Base-by-base conservation (phyloP, 2,888 invertebrate genomes). In the Idaea aversata region DNA sequence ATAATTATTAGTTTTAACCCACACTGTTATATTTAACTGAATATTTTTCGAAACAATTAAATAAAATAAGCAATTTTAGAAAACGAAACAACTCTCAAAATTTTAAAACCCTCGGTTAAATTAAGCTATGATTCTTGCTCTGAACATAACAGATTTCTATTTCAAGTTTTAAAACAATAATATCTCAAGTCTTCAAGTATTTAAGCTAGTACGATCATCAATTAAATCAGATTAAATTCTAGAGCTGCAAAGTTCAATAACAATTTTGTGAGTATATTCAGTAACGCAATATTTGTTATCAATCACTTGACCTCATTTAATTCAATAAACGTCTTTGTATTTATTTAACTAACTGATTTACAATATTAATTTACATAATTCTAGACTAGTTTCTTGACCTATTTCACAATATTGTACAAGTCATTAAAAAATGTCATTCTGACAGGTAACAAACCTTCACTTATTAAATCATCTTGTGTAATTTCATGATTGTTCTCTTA, bases 231-330 rank as follows among this genome's bases (percentile, higher is more conserved):
- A 47, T 47, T 47, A 47, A 47, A 47, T 47, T 47, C 47, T 47
- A 13, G 13, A 5, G 13, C 47, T 47, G 13, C 10, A 47, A 47
- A 47, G 10, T 47, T 47, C 47, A 47, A 47, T 47, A 47, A 3
- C 25, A 25, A 25, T 25, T 25, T 25, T 2, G 25, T 25, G 25
- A 25, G 25, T 25, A 25, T 13, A 63, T 66, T 61, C 61, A 47
- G 66, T 69, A 70, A 63, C 68, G 69, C 68, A 70, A 64, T 72
- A 65, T 38, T 61, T 67, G 67, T 75, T 76, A 75, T 73, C 75
- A 76, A 75, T 73, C 75, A 59, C 34, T 59, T 68, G 74, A 75
- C 76, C 76, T 73, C 70, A 71, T 73, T 72, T 34, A 61, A 69
- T 68, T 63, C 62, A 68, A 68, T 67, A 13, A 65, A 35, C 64